Evolutionary conservation across 2,888 invertebrate genomes (phyloP).

Genomic region (Pinctada fucata): DNA sequence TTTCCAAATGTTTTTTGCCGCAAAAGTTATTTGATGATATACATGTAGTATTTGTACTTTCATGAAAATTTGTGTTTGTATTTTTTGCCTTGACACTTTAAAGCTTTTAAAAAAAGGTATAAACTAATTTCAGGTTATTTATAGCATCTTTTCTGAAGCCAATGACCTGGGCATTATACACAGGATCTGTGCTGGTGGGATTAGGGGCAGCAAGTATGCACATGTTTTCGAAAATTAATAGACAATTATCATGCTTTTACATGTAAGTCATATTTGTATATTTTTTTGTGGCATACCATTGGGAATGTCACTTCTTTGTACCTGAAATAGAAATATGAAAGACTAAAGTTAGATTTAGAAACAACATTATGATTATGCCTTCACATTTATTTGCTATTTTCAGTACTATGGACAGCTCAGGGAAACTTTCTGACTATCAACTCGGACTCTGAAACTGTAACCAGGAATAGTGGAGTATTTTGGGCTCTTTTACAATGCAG

Average conservation of each 20-base stretch:
- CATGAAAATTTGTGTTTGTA: too few relatives aligned
- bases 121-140: slow-evolving; percentile 84
- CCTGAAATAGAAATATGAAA: neutral
- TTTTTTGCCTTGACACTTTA: too few relatives aligned
- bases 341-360: neutral
- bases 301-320: neutral
- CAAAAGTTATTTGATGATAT: too few relatives aligned
- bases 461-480: slow-evolving; percentile 95
- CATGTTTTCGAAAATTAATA: neutral
- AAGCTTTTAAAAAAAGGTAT: too few relatives aligned
- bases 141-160: slow-evolving; percentile 92
- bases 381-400: slow-evolving; percentile 43
- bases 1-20: too few relatives aligned
- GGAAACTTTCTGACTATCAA: slow-evolving; percentile 94
- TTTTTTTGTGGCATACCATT: too few relatives aligned
- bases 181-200: slow-evolving; percentile 90
- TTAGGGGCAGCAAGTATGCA: slow-evolving; percentile 87
- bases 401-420: slow-evolving; percentile 95
- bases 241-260: too few relatives aligned
- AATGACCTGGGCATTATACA: slow-evolving; percentile 88
- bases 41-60: too few relatives aligned
- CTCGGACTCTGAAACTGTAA: slow-evolving; percentile 91
- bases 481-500: slow-evolving; percentile 97
- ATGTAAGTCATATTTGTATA: too few relatives aligned
- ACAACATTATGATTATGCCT: neutral